phyloP scores from a whole-genome alignment of 37 sponge, comb jelly and placozoan species.

The Cliona cf. orientalis region DNA sequence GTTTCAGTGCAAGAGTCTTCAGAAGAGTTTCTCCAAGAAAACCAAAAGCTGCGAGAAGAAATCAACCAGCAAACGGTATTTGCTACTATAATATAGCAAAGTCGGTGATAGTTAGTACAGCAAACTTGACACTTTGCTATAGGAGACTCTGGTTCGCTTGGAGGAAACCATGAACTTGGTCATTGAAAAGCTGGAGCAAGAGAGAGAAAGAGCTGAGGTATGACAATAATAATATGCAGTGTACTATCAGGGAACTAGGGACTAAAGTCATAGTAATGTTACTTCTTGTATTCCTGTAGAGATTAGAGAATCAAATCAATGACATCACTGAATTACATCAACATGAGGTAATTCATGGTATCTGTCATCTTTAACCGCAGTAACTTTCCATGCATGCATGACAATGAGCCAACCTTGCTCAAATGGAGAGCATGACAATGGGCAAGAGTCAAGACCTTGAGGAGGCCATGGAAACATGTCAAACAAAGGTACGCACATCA shows the following conservation, averaged over 20 bases:
- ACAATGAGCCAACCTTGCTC: constrained; percentile 38
- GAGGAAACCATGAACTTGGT: constrained; percentile 8
- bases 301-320: constrained; percentile 56
- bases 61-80: constrained; percentile 9
- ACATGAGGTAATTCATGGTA: constrained; percentile 52
- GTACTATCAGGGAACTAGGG: no score
- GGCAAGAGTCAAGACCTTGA: constrained; percentile 62
- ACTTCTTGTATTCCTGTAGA: constrained; percentile 3
- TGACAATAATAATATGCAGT: background rate
- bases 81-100: no score
- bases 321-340: constrained; percentile 65
- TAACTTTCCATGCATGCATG: constrained; percentile 28
- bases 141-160: background rate
- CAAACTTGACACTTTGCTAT: no score
- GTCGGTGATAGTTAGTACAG: no score
- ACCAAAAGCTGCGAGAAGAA: constrained; percentile 3
- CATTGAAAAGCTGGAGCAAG: constrained; percentile 45
- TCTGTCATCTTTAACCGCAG: no score
- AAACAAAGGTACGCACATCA: constrained; percentile 55
- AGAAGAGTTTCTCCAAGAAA: background rate
- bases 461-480: constrained; percentile 42
- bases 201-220: constrained; percentile 32
- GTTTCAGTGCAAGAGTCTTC: background rate
- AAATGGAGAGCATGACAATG: constrained; percentile 54
- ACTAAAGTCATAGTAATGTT: background rate